Evolutionary conservation across 2,797 vertebrate genomes (phyloP).

Genomic region (Lindbergichthys nudifrons): DNA sequence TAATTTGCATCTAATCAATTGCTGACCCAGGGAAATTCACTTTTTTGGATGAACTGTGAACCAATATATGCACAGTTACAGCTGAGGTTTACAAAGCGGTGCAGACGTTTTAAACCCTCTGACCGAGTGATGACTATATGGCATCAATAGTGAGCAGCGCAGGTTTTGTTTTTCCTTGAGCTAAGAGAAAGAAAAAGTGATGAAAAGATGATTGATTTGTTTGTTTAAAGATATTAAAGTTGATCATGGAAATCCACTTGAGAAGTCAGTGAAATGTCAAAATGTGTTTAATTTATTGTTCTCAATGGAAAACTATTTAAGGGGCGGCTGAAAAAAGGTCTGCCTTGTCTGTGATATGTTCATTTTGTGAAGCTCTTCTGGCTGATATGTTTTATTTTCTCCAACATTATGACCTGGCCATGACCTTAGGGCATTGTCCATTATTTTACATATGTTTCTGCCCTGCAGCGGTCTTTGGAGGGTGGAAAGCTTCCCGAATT

Average conservation of each 20-base stretch:
- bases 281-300: neutral
- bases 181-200: neutral
- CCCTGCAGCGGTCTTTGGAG: conserved; percentile 22
- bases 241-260: conserved; percentile 4
- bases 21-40: conserved; percentile 3
- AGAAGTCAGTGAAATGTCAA: conserved; percentile 9
- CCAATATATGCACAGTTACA: conserved; percentile 2
- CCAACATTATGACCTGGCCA: conserved; percentile 28
- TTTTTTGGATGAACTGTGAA: conserved; percentile 18
- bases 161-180: conserved; percentile 10
- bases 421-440: conserved; percentile 26
- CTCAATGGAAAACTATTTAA: too few species aligned
- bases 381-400: conserved; percentile 2
- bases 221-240: conserved; percentile 5
- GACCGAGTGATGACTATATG: conserved; percentile 1
- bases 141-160: conserved; percentile 6
- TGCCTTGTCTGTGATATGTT: neutral
- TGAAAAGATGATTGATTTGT: conserved; percentile 14
- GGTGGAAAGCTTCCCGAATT: conserved; percentile 64
- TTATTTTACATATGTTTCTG: conserved; percentile 47
- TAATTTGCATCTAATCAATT: conserved; percentile 1
- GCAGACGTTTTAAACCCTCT: neutral
- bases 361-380: neutral
- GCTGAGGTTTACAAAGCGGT: neutral
- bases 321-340: too few species aligned